These are phyloP conservation scores for Dendropsophus ebraccatus DNA, from an alignment of 2,113 vertebrate genomes.

Conservation along the genomic window DNA sequence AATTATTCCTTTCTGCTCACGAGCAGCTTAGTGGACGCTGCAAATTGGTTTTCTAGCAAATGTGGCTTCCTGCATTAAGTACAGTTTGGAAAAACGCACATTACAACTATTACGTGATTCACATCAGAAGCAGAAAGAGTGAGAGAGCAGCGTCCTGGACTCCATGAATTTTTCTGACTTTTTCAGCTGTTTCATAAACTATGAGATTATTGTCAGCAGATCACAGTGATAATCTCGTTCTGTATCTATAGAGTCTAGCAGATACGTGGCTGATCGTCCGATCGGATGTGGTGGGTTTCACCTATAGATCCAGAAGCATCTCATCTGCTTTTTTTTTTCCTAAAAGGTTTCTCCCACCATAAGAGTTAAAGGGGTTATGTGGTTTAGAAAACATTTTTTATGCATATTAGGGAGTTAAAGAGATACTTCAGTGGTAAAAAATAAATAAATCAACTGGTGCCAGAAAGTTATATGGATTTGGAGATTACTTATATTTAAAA, in stretches of 20 bases:
- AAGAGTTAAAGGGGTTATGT: too few species aligned
- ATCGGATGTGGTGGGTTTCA: too few species aligned
- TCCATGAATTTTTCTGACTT: neutral
- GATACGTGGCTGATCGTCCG: neutral
- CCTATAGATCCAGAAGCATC: too few species aligned
- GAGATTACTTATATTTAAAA: too few species aligned
- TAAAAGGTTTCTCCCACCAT: too few species aligned
- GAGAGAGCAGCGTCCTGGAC: neutral
- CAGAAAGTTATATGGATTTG: too few species aligned
- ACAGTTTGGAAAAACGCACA: neutral
- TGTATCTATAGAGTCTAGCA: neutral
- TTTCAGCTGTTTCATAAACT: neutral
- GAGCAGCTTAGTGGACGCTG: conserved; percentile 21
- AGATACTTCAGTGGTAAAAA: too few species aligned
- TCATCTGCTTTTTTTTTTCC: too few species aligned
- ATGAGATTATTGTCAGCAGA: neutral
- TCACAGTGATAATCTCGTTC: neutral
- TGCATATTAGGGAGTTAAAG: too few species aligned
- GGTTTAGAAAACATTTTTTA: too few species aligned
- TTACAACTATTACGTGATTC: neutral
- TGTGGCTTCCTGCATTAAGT: neutral
- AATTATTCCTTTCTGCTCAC: conserved; percentile 47
- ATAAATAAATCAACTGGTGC: too few species aligned
- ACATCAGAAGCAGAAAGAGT: neutral
- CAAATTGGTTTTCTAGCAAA: conserved; percentile 48